These are phyloP conservation scores for Neodiprion fabricii DNA, from an alignment of 1,140 invertebrate genomes.

Conservation along the genomic window DNA sequence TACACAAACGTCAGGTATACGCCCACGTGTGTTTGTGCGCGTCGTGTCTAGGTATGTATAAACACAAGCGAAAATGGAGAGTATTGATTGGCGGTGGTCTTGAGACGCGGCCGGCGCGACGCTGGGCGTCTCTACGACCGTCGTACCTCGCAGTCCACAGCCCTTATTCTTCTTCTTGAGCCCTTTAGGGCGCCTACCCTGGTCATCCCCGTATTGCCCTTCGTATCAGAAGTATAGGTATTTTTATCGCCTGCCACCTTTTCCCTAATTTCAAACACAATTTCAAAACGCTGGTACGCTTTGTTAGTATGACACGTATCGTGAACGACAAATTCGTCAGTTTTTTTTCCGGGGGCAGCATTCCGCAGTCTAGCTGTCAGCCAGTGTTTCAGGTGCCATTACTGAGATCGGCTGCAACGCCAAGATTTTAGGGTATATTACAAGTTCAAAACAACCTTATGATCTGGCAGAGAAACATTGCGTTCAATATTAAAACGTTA, in stretches of 20 bases:
- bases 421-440: too few species aligned
- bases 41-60: not conserved
- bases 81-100: conserved; percentile 6
- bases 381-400: too few species aligned
- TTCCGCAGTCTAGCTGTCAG: too few species aligned
- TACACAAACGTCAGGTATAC: not conserved
- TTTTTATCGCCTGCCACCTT: not conserved
- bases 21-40: not conserved
- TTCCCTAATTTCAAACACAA: not conserved
- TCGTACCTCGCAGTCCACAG: not conserved
- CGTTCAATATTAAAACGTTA: too few species aligned
- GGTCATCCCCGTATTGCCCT: not conserved
- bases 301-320: too few species aligned
- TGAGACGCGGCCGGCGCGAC: not conserved
- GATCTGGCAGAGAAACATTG: too few species aligned
- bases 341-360: too few species aligned
- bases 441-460: too few species aligned
- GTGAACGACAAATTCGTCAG: too few species aligned
- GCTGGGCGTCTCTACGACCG: not conserved
- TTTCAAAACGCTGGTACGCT: too few species aligned
- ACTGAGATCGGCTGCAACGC: too few species aligned
- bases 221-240: too few species aligned
- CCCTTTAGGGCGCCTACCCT: not conserved
- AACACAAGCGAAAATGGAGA: not conserved
- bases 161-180: not conserved